Evolutionary conservation across 2,113 vertebrate genomes (phyloP).

Genomic region (Mus spicilegus): DNA sequence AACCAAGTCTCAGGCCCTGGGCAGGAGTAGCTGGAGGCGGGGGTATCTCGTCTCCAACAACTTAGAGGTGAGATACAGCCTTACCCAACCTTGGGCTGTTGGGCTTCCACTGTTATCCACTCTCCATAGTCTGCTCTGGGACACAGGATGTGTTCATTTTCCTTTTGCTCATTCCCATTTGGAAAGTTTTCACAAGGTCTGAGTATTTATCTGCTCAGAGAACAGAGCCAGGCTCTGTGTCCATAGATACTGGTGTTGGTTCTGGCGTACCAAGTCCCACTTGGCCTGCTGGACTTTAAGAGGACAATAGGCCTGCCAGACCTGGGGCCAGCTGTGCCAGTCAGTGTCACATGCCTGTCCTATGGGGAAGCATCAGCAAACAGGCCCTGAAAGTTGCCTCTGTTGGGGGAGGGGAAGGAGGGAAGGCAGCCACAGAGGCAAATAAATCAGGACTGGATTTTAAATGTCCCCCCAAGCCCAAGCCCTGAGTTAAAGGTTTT

Average conservation of each 20-base stretch:
- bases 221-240: background rate
- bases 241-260: too few relatives aligned
- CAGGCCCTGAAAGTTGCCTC: background rate
- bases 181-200: background rate
- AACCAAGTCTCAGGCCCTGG: background rate
- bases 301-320: background rate
- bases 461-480: background rate
- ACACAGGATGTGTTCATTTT: rapidly evolving
- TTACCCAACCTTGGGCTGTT: background rate
- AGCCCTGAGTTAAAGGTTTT: background rate
- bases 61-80: background rate
- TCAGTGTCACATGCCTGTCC: background rate
- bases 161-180: background rate
- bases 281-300: background rate
- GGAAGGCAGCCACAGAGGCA: background rate
- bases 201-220: background rate
- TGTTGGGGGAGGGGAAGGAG: too few relatives aligned
- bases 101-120: background rate
- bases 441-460: background rate
- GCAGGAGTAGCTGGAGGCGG: background rate
- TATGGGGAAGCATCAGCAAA: background rate
- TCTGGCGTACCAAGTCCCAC: background rate
- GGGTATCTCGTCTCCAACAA: background rate
- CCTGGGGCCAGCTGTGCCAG: background rate
- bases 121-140: background rate